Evolutionary conservation across 2,888 invertebrate species (phyloP).

Genomic region (Psylliodes chrysocephalus): DNA sequence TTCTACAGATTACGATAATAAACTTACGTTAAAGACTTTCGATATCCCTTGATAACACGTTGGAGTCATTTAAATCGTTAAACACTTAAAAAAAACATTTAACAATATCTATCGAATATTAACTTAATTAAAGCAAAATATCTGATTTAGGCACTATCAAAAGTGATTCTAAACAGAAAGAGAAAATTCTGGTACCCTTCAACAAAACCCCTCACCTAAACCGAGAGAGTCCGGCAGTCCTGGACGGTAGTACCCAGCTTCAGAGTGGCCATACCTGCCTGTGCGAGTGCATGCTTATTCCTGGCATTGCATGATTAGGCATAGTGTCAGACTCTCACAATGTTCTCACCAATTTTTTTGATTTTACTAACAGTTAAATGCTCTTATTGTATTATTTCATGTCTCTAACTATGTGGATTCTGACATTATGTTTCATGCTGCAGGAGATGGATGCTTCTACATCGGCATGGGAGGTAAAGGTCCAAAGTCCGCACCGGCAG

Average conservation of each 20-base stretch:
- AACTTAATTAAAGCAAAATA: too few relatives aligned
- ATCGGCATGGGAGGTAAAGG: slow-evolving; percentile 92
- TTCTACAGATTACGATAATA: too few relatives aligned
- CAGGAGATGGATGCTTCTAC: slow-evolving; percentile 98
- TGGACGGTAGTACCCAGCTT: slow-evolving; percentile 51
- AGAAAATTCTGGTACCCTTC: slow-evolving; percentile 22
- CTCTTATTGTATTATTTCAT: slow-evolving; percentile 45
- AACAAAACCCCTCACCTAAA: slow-evolving; percentile 26
- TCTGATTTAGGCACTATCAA: slow-evolving; percentile 31
- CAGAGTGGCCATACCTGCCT: slow-evolving; percentile 55
- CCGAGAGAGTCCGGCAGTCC: slow-evolving; percentile 49
- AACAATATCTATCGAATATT: too few relatives aligned
- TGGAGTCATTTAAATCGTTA: too few relatives aligned
- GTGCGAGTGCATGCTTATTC: slow-evolving; percentile 54
- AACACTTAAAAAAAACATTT: too few relatives aligned
- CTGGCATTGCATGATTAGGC: slow-evolving; percentile 60
- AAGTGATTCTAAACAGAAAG: slow-evolving; percentile 32
- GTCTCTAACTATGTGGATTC: slow-evolving; percentile 64
- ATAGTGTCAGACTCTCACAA: slow-evolving; percentile 65
- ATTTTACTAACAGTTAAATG: slow-evolving; percentile 57
- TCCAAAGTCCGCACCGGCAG: slow-evolving; percentile 77
- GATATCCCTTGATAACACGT: too few relatives aligned
- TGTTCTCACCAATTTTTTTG: slow-evolving; percentile 47
- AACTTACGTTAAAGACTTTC: too few relatives aligned
- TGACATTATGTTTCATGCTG: slow-evolving; percentile 81